Evolutionary conservation across 2,113 vertebrate genomes (phyloP).

Genomic region (Gallinago undulata): DNA sequence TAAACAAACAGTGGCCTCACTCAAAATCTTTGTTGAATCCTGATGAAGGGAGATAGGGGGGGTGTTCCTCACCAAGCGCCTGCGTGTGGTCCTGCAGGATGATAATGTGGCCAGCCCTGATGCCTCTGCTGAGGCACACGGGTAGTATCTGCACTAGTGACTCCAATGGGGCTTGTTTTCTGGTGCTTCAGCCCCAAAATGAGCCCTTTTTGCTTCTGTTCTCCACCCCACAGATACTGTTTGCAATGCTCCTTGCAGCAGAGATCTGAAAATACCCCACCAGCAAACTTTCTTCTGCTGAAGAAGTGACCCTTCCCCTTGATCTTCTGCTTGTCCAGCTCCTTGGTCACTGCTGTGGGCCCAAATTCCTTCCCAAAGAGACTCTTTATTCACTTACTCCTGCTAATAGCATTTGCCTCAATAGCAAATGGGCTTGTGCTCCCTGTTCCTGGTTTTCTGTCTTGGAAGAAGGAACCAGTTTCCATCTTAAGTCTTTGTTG

Average conservation of each 20-base stretch:
- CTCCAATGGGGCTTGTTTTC: fast-evolving
- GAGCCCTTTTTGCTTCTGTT: neutral
- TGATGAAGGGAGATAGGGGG: neutral
- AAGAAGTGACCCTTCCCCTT: neutral
- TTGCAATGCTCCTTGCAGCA: neutral
- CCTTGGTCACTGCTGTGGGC: fast-evolving
- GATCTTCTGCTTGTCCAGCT: neutral
- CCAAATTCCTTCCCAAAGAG: neutral
- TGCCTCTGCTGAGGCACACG: fast-evolving
- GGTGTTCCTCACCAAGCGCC: neutral
- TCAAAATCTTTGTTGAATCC: neutral
- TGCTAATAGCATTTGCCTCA: neutral
- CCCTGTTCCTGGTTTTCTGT: neutral
- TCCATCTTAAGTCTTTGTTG: neutral
- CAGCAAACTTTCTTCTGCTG: neutral
- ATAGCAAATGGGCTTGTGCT: neutral
- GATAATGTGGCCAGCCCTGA: fast-evolving
- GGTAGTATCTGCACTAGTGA: fast-evolving
- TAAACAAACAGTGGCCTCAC: neutral
- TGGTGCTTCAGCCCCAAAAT: neutral
- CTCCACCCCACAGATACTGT: neutral
- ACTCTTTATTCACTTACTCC: neutral
- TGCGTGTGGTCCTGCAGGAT: no score
- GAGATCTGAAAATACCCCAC: neutral
- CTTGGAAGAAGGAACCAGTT: neutral